Evolutionary conservation across 2,888 invertebrate species (phyloP).

Genomic region (Nomada lathburiana): DNA sequence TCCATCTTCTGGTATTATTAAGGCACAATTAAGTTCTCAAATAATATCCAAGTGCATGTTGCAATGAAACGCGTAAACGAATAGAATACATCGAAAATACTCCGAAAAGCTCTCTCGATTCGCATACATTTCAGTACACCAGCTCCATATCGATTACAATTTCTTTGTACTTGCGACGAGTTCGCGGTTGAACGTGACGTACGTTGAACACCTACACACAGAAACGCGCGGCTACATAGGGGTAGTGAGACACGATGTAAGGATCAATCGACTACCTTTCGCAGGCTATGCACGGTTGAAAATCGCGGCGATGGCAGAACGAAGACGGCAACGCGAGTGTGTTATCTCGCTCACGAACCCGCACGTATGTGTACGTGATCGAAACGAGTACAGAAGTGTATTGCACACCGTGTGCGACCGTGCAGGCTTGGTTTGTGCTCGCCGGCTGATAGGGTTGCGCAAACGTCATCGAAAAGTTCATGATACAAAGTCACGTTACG

Average conservation of each 20-base stretch:
- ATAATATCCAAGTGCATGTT: too few species aligned
- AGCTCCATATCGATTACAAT: too few species aligned
- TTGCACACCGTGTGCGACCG: slow-evolving; percentile 30
- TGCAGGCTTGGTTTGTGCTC: slow-evolving; percentile 50
- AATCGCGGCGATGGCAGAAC: slow-evolving; percentile 4
- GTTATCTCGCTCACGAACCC: slow-evolving; percentile 47
- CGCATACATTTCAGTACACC: too few species aligned
- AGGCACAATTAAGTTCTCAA: too few species aligned
- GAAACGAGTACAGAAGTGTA: slow-evolving; percentile 42
- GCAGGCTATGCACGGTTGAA: slow-evolving; percentile 4
- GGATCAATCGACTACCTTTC: neutral
- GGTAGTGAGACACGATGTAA: neutral
- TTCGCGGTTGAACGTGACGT: too few species aligned
- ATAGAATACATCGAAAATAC: too few species aligned
- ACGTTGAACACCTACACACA: too few species aligned
- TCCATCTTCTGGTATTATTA: too few species aligned
- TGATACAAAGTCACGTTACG: slow-evolving; percentile 83
- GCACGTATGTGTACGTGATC: slow-evolving; percentile 3
- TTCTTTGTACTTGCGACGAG: too few species aligned
- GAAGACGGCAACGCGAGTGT: neutral
- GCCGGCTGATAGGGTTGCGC: slow-evolving; percentile 76
- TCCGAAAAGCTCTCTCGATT: too few species aligned
- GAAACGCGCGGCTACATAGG: too few species aligned
- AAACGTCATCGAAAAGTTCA: slow-evolving; percentile 83
- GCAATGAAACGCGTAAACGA: too few species aligned